Evolutionary conservation across 1,140 invertebrate species (phyloP).

Genomic region (Episyrphus balteatus): DNA sequence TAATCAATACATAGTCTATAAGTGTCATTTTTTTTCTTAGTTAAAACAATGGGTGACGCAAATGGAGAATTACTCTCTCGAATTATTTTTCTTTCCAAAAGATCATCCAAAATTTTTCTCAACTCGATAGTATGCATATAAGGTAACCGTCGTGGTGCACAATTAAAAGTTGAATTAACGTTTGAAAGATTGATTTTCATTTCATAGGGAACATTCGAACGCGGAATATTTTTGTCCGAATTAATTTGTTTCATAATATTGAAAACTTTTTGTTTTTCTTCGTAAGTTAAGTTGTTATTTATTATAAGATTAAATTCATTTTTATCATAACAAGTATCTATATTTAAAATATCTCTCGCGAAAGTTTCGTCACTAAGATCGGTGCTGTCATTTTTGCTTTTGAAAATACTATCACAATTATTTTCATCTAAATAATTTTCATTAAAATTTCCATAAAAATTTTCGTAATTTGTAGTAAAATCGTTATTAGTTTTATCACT

Average conservation of each 20-base stretch:
- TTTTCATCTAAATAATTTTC: too few species aligned
- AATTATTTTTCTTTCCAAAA: slow-evolving; percentile 13
- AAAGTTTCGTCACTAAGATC: too few species aligned
- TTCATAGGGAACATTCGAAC: neutral
- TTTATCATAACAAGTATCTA: too few species aligned
- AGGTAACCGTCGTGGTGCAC: slow-evolving; percentile 11
- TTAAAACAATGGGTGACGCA: slow-evolving; percentile 19
- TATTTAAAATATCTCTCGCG: too few species aligned
- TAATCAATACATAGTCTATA: slow-evolving; percentile 14
- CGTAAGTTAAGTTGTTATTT: too few species aligned
- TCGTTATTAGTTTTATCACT: neutral
- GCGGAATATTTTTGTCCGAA: neutral
- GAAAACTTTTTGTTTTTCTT: too few species aligned
- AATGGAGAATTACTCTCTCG: slow-evolving; percentile 16
- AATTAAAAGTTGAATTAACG: slow-evolving; percentile 9
- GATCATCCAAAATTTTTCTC: slow-evolving; percentile 14
- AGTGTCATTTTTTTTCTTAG: slow-evolving; percentile 16
- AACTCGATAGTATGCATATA: slow-evolving; percentile 11
- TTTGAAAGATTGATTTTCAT: slow-evolving; percentile 5
- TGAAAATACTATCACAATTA: too few species aligned
- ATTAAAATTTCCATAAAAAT: neutral
- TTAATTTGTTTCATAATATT: neutral
- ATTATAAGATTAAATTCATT: too few species aligned
- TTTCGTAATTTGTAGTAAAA: too few species aligned
- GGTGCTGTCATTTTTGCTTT: too few species aligned